phyloP scores from a whole-genome alignment of 2,113 vertebrate species.

The rat (Rattus norvegicus) region DNA sequence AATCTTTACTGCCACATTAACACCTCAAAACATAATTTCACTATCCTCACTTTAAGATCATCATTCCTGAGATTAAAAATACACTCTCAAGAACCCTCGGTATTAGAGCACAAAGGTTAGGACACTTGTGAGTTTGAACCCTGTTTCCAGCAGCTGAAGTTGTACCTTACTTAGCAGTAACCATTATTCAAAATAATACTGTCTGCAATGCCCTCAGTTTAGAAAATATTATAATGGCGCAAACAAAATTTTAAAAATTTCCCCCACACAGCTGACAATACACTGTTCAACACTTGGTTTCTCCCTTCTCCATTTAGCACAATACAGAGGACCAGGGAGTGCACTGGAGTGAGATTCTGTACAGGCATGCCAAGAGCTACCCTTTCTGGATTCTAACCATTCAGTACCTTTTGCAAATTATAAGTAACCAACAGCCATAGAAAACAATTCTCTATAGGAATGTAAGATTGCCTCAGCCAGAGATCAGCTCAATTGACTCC shows the following conservation, averaged over 20 bases:
- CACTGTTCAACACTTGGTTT: background rate
- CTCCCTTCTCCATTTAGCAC: background rate
- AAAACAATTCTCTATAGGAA: background rate
- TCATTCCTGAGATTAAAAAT: background rate
- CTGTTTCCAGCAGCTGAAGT: background rate
- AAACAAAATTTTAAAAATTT: background rate
- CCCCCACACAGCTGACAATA: background rate
- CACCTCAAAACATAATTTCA: background rate
- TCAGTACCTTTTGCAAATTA: background rate
- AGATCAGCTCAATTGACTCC: background rate
- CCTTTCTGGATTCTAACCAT: background rate
- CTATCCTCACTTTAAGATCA: conserved; percentile 28
- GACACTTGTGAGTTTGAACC: background rate
- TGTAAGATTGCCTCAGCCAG: background rate
- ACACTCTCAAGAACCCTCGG: background rate
- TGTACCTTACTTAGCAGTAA: background rate
- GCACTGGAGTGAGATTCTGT: background rate
- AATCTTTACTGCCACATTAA: background rate
- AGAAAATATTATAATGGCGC: background rate
- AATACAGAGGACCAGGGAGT: background rate
- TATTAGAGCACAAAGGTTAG: background rate
- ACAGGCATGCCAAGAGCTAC: background rate
- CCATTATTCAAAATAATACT: background rate
- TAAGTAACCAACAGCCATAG: background rate
- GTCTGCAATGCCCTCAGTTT: background rate